Base-by-base conservation (phyloP, 2,888 invertebrate species). In the Hirtodrosophila cameraria region DNA sequence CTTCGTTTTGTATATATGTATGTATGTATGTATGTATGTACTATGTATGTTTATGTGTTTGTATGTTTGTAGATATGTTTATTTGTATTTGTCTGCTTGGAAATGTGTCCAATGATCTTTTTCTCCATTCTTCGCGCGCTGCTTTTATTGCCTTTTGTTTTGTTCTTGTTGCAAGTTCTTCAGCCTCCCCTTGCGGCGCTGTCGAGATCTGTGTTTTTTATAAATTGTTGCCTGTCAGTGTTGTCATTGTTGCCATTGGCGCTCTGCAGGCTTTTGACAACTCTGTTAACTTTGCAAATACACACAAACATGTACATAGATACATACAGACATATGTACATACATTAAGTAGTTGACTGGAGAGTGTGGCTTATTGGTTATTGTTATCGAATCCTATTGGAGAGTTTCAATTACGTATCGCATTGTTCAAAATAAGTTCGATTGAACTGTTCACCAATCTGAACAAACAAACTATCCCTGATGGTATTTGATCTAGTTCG, bases 81-180 rank as follows among this genome's bases (percentile, higher is more conserved):
- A 43, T 45, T 48, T 46, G 53, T 35, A 27, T 62, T 57, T 25
- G 18, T 16, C 45, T 43, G 54, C 49, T 57, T 35, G 65, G 64
- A 75, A 84, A 81, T 79, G 82, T 79, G 79, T 78, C 55, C 79
- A 82, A 78, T 78, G 79, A 82, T 86, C 83, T 73, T 57, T 63
- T 52, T 61, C 30, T 48, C 42, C 39, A 39, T 50, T 67, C 74
- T 69, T 69, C 38, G 58, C 61, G 49, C 48, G 50, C 54, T 65
- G 55, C 52, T 73, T 74, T 75, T 81, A 73, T 58, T 70, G 54
- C 48, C 71, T 70, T 72, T 64, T 59, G 55, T 70, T 54, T 65
- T 78, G 49, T 57, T 62, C 48, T 39, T 59, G 28, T 38, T 50
- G 33, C 31, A 31, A 57, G 45, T 73, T 73, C 57, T 58, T 62